Percentiles rank a stretch among this genome's conserved stretches.
phyloP scores from a whole-genome alignment of 2,113 vertebrate species.

The Prunella fulvescens region DNA sequence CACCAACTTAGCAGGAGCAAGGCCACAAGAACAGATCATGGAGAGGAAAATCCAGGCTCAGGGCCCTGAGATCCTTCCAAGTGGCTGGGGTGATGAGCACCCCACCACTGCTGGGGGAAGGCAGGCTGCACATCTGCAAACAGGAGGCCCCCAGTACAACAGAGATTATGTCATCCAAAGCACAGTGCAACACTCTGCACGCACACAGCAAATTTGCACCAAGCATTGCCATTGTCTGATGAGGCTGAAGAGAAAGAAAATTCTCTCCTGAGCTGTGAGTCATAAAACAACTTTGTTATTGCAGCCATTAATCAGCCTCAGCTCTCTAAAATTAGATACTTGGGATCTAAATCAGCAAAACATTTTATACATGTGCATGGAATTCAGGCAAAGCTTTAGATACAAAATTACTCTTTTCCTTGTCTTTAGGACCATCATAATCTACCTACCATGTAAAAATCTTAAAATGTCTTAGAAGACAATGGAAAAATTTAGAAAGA shows the following conservation, averaged over 20 bases:
- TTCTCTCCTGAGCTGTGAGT: not conserved
- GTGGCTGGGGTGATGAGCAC: not conserved
- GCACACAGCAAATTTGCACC: not conserved
- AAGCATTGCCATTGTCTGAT: not conserved
- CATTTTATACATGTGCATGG: not conserved
- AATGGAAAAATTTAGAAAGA: not conserved
- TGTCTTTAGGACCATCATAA: not conserved
- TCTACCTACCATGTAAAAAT: not conserved
- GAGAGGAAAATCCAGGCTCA: not conserved
- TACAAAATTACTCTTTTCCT: not conserved
- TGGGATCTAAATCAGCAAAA: not conserved
- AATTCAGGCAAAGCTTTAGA: not conserved
- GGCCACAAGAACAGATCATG: accelerated
- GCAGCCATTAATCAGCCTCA: not conserved
- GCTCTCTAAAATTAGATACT: constrained; percentile 26
- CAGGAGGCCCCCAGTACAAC: not conserved
- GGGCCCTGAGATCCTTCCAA: not conserved
- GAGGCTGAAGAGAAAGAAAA: not conserved
- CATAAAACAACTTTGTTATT: not conserved
- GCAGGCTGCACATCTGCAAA: not conserved
- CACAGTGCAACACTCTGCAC: not conserved
- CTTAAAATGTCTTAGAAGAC: not conserved
- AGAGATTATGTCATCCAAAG: not conserved
- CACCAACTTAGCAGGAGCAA: not conserved
- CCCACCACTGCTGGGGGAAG: not conserved